Base-by-base conservation (phyloP, 2,797 vertebrate genomes). In the Hoplostethus mediterraneus region DNA sequence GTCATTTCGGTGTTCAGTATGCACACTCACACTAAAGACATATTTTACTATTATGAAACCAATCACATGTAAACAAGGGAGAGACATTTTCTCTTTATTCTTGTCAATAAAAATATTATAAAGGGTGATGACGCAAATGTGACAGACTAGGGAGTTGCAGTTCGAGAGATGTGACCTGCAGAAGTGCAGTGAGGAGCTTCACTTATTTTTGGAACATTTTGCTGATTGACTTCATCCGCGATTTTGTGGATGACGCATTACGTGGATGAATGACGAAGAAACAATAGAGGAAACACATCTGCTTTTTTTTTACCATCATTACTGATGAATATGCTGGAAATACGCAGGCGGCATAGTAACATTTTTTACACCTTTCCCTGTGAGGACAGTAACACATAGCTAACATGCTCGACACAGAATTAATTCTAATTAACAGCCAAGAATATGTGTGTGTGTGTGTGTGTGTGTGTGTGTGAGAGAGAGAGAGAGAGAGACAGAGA, bases 361-460 rank as follows among this genome's bases (percentile, higher is more conserved):
- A 62, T 64, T 49, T 45, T 0, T 2, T 9, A 53, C 58, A 42
- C 16, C 21, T 5, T 1, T 65, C n/a, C 17, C 58, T 44, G 36
- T 55, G 48, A 54, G 51, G 17, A 10, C 47, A 61, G 49, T 8
- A 21, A 7, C 6, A 10, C 60, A 36, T 10, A 17, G 0, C 3
- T 31, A 54, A 65, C 36, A 56, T 25, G 33, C 33, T 17, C 40
- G 6, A 74, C 72, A 70, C 48, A 13, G 62, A 40, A 69, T 69
- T 52, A 66, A 66, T 60, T 59, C 45, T 61, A 38, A 71, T 77
- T 75, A 67, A 52, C 33, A 63, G 16, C 57, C 7, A 2, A 21
- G 14, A 38, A 21, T 7, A 10, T 28, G 25, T 12, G 1, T 45
- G 13, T 45, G 25, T 80, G 58, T 55, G 61, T 63, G 31, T 57